phyloP scores from a whole-genome alignment of 2,797 vertebrate species.

The Mico argentatus region DNA sequence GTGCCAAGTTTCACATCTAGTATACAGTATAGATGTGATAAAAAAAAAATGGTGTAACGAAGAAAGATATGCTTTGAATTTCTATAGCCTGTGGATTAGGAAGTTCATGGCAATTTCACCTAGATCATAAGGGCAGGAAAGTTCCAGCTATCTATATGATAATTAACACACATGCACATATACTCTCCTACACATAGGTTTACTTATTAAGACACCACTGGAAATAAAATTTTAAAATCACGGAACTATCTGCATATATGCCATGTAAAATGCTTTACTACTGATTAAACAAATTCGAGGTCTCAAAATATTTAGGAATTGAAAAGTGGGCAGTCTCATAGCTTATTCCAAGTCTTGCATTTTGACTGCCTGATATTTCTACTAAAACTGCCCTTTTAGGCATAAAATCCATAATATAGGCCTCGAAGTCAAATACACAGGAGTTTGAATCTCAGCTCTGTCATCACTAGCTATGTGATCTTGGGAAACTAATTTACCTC shows the following conservation, averaged over 20 bases:
- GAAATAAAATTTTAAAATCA: conserved; percentile 11
- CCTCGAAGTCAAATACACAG: conserved; percentile 2
- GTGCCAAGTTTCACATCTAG: not conserved
- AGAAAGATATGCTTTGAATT: not conserved
- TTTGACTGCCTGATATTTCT: not conserved
- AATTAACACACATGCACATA: not conserved
- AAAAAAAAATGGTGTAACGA: not conserved
- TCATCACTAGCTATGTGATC: conserved; percentile 8
- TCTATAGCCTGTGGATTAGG: not conserved
- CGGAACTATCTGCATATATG: conserved; percentile 1
- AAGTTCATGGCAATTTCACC: not conserved
- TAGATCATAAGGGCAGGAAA: not conserved
- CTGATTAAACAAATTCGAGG: not conserved
- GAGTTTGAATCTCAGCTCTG: conserved; percentile 1
- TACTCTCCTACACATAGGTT: not conserved
- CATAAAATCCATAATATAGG: not conserved
- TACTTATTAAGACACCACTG: conserved; percentile 12
- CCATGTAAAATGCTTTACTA: conserved; percentile 1
- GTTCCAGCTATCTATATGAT: not conserved
- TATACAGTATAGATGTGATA: not conserved
- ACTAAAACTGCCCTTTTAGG: not conserved
- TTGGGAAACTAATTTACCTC: not conserved
- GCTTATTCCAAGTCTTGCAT: not conserved
- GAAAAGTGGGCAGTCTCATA: not conserved
- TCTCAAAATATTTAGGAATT: conserved; percentile 1